Base-by-base conservation (phyloP, 2,113 vertebrate species). In the Brachyhypopomus occidentalis region DNA sequence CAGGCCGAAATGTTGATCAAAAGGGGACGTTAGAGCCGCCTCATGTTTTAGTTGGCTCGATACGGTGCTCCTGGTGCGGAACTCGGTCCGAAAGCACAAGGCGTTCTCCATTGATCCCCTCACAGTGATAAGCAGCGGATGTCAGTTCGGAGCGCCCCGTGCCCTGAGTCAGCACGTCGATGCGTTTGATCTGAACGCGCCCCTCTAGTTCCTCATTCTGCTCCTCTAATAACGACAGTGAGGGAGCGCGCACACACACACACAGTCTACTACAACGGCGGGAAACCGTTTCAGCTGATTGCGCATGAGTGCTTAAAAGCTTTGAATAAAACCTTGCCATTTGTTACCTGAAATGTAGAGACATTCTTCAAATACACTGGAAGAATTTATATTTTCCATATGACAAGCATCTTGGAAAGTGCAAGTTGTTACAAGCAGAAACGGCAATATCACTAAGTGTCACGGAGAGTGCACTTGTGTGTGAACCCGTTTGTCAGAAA, bases 121-220 rank as follows among this genome's bases (percentile, higher is more conserved):
- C 62, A 70, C 48, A 36, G 59, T 82, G 82, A 79, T 74, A 82
- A 86, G 77, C 77, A 80, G 74, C 52, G 75, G 25, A 64, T 11
- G 48, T 38, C 11, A 41, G 78, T 67, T 72, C 34, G 17, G 55
- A 84, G 83, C 56, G 14, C 73, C 52, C 72, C 36, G 62, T 11
- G 52, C 30, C 3, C 83, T 84, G 83, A 86, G 73, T 86, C 85
- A 86, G 85, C 85, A 83, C 22, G 69, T 86, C 85, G 58, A 83
- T 86, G 80, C 41, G 27, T 77, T 80, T 86, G 77, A 86, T 86
- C 83, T 84, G 73, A 60, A 25, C 55, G 75, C 41, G 71, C 66
- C 60, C 69, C 83, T 70, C 60, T 36, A 27, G 74, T 84, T 77
- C 66, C 72, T 73, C 60, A 59, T 34, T 70, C 25, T 19, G 34